These are phyloP conservation scores for Vulpes ferrilata DNA, from an alignment of 2,113 vertebrate genomes.

Conservation along the genomic window DNA sequence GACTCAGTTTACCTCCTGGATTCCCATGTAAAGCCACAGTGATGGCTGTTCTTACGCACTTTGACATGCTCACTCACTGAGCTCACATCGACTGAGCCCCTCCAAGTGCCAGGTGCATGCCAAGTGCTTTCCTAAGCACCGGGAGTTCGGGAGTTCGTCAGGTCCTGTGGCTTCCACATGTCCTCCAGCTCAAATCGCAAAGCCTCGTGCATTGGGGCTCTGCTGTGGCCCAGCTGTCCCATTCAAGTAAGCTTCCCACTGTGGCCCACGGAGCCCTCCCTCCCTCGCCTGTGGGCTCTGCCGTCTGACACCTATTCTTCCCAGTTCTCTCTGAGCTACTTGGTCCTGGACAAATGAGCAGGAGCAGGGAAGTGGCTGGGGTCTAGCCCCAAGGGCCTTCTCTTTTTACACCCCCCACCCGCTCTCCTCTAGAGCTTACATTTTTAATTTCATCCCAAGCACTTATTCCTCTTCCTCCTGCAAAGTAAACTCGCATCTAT, in stretches of 20 bases:
- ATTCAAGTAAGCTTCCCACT: rapidly evolving
- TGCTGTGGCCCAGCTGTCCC: rapidly evolving
- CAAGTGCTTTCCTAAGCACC: rapidly evolving
- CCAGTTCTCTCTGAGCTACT: rapidly evolving
- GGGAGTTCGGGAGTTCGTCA: not conserved
- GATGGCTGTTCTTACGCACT: rapidly evolving
- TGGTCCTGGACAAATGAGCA: not conserved
- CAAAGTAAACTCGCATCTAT: not conserved
- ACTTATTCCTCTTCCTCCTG: not conserved
- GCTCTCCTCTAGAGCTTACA: rapidly evolving
- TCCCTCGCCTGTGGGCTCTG: not conserved
- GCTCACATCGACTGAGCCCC: rapidly evolving
- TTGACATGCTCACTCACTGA: rapidly evolving
- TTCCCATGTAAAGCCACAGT: rapidly evolving
- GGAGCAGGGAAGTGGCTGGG: not conserved
- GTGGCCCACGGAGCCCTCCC: rapidly evolving
- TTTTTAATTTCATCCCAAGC: not conserved
- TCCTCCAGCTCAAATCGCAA: rapidly evolving
- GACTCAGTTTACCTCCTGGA: not conserved
- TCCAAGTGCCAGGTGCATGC: no score
- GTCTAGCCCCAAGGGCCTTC: not conserved
- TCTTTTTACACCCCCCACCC: rapidly evolving
- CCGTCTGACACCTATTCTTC: rapidly evolving
- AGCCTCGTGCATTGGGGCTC: rapidly evolving
- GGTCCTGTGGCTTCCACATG: rapidly evolving